phyloP scores from a whole-genome alignment of 2,113 vertebrate species.

The Genyomyrus donnyi region DNA sequence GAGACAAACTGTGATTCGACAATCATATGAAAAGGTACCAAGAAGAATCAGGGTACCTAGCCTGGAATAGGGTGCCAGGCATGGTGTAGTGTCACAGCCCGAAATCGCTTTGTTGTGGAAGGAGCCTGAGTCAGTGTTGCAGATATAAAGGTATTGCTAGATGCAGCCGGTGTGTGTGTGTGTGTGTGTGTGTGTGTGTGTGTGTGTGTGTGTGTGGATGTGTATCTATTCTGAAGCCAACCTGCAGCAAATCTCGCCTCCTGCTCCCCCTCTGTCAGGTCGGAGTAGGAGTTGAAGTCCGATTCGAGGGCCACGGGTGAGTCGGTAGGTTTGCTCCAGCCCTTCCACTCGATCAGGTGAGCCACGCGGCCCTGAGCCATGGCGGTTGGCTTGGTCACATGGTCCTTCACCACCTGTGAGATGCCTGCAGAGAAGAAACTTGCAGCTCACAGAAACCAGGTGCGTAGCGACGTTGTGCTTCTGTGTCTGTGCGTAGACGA shows the following conservation, averaged over 20 bases:
- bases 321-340: slow-evolving; percentile 91
- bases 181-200: not conserved
- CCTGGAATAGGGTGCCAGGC: not conserved
- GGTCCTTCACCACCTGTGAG: slow-evolving; percentile 96
- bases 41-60: not conserved
- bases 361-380: slow-evolving; percentile 96
- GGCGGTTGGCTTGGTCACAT: slow-evolving; percentile 93
- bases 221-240: slow-evolving; percentile 35
- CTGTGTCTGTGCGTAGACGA: not conserved
- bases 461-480: not conserved
- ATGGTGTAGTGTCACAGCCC: not conserved
- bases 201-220: too few relatives aligned
- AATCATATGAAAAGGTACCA: not conserved
- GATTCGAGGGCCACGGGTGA: slow-evolving; percentile 73
- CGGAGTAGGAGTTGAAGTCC: slow-evolving; percentile 90
- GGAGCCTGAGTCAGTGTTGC: not conserved
- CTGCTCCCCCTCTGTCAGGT: slow-evolving; percentile 90
- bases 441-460: not conserved
- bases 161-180: not conserved
- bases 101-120: not conserved
- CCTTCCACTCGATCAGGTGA: slow-evolving; percentile 97
- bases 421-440: slow-evolving; percentile 64
- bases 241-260: slow-evolving; percentile 93
- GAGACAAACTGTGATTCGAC: not conserved
- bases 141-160: not conserved